phyloP scores from a whole-genome alignment of 2,888 invertebrate genomes.

The Anagyrus pseudococci region DNA sequence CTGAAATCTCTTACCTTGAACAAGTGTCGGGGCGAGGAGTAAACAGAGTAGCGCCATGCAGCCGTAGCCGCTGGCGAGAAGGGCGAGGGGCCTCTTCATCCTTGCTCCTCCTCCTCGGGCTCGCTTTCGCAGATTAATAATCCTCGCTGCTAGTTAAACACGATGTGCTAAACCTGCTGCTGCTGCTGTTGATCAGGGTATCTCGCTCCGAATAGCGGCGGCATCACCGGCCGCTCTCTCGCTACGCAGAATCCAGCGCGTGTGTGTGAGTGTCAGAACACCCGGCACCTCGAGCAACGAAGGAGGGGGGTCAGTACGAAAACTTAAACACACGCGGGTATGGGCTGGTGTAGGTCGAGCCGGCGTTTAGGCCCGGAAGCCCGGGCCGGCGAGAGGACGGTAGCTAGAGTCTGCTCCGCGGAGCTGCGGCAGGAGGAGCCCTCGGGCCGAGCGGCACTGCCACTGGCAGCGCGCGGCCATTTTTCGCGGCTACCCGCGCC shows the following conservation, averaged over 20 bases:
- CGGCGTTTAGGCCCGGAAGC: no score
- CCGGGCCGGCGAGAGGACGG: conserved; percentile 9
- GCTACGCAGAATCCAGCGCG: no score
- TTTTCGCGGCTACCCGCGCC: conserved; percentile 39
- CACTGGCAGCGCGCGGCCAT: conserved; percentile 45
- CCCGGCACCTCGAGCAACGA: no score
- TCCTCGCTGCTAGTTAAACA: no score
- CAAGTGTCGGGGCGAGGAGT: conserved; percentile 48
- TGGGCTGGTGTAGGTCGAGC: no score
- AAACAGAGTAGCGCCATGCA: conserved; percentile 51
- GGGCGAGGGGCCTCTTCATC: conserved; percentile 25
- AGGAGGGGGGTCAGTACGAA: no score
- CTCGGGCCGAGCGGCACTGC: conserved; percentile 7
- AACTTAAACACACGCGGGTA: background rate
- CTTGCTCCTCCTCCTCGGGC: conserved; percentile 14
- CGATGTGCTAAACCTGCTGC: no score
- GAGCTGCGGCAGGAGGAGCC: conserved; percentile 32
- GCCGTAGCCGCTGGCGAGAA: conserved; percentile 40
- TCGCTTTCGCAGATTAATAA: no score
- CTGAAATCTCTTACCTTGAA: conserved; percentile 53
- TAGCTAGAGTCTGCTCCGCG: conserved; percentile 21
- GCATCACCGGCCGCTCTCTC: no score
- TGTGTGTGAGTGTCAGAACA: no score
- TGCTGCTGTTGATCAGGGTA: no score
- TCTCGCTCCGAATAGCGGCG: no score